Conservation (phyloP, 2,888 invertebrate genomes). For the Leptinotarsa haldemani region DNA sequence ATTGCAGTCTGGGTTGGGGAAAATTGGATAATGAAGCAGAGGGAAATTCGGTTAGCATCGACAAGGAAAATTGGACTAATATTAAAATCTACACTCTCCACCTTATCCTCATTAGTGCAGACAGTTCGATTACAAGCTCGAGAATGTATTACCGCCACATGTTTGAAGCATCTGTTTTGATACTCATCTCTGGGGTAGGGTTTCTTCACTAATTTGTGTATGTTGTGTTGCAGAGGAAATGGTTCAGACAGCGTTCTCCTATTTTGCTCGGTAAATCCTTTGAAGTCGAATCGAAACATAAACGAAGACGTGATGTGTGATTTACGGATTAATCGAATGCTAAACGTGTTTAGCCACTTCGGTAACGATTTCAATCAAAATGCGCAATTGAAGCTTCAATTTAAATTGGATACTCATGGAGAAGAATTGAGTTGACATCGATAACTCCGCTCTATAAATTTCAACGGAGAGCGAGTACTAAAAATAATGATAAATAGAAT, state of each 20-base stretch:
- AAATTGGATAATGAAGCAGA: slow-evolving; percentile 37
- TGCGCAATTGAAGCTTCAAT: no score
- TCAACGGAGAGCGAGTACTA: no score
- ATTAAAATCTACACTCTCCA: slow-evolving; percentile 30
- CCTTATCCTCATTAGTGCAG: slow-evolving; percentile 36
- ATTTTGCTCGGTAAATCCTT: background rate
- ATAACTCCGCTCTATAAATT: no score
- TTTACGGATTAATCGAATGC: no score
- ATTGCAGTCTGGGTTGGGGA: slow-evolving; percentile 20
- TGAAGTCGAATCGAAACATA: background rate
- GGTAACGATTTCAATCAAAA: no score
- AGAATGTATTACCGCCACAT: slow-evolving; percentile 28
- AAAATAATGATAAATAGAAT: no score
- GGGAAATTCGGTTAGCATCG: slow-evolving; percentile 24
- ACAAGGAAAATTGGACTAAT: slow-evolving; percentile 37
- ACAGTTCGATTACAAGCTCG: slow-evolving; percentile 29
- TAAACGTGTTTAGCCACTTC: no score
- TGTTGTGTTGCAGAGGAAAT: background rate
- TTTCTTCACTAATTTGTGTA: slow-evolving; percentile 12
- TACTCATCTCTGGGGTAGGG: background rate
- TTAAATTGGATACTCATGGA: no score
- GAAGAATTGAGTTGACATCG: no score
- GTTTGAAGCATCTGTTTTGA: slow-evolving; percentile 27
- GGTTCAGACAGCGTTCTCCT: background rate
- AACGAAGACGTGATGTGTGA: background rate